Percentiles rank a stretch among this genome's conserved stretches.
Conservation (phyloP, 2,797 vertebrate species). For the Chaetodon trifasciatus region DNA sequence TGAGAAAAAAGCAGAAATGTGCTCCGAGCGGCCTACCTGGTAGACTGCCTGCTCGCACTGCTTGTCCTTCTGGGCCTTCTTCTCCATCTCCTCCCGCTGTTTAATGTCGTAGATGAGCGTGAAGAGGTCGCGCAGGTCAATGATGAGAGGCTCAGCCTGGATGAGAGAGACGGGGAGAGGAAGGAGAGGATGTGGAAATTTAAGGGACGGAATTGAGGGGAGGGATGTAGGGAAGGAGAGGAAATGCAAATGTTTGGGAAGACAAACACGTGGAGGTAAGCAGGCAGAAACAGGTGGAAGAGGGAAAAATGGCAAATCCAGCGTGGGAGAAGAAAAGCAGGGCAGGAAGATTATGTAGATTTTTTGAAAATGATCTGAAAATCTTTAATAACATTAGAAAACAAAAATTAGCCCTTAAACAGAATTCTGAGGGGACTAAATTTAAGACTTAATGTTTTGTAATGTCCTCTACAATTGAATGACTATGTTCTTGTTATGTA, state of each 20-base stretch:
- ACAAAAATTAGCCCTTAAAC: neutral
- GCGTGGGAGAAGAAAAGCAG: neutral
- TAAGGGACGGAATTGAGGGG: neutral
- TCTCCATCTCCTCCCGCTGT: conserved; percentile 97
- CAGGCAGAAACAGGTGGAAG: neutral
- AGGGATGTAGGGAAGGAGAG: neutral
- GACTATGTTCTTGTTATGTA: neutral
- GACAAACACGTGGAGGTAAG: neutral
- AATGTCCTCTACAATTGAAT: neutral
- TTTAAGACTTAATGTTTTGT: neutral
- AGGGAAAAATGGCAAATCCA: neutral
- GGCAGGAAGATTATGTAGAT: neutral
- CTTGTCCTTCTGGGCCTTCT: conserved; percentile 98
- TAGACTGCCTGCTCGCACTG: conserved; percentile 98
- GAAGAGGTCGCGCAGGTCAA: conserved; percentile 98
- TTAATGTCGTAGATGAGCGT: conserved; percentile 99
- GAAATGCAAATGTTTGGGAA: neutral
- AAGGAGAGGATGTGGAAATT: neutral
- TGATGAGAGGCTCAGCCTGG: conserved; percentile 97
- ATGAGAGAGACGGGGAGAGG: neutral
- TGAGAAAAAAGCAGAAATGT: conserved; percentile 39
- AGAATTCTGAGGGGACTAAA: neutral
- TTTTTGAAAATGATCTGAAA: neutral
- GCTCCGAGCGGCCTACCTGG: conserved; percentile 86
- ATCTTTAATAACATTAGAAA: neutral